A percentile compares a stretch with the other conserved stretches of the same genome.
Conservation (phyloP, 2,888 invertebrate species). For the Mythimna impura region DNA sequence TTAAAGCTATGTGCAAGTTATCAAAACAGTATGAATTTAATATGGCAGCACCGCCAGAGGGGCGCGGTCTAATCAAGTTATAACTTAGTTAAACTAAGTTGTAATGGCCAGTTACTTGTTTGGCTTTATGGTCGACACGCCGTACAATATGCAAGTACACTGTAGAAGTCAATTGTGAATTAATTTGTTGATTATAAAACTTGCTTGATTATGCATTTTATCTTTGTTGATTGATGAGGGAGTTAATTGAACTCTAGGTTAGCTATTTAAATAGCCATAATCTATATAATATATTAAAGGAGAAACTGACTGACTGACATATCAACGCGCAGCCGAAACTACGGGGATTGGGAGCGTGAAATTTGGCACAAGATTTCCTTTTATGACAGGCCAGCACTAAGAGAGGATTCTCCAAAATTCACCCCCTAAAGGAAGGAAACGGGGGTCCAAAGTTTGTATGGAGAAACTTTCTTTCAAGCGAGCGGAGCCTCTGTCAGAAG, state of each 20-base stretch:
- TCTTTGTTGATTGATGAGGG: conserved; percentile 1
- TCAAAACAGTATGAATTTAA: conserved; percentile 58
- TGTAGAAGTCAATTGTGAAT: conserved; percentile 25
- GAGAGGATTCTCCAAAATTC: too few species aligned
- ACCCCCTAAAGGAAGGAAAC: too few species aligned
- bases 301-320: too few species aligned
- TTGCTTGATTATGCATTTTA: neutral
- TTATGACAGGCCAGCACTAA: too few species aligned
- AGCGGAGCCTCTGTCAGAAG: too few species aligned
- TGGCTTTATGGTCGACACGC: conserved; percentile 21
- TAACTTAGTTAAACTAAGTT: conserved; percentile 25
- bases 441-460: too few species aligned
- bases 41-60: conserved; percentile 36
- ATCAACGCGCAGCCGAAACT: too few species aligned
- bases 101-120: conserved; percentile 43
- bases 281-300: too few species aligned
- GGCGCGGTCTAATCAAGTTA: conserved; percentile 40
- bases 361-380: too few species aligned
- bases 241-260: neutral
- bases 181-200: conserved; percentile 18
- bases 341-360: too few species aligned
- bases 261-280: neutral
- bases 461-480: too few species aligned
- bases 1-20: conserved; percentile 39
- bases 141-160: conserved; percentile 39